Conservation (phyloP, 37 sponge, comb jelly and placozoan genomes). For the Aphrocallistes beatrix region DNA sequence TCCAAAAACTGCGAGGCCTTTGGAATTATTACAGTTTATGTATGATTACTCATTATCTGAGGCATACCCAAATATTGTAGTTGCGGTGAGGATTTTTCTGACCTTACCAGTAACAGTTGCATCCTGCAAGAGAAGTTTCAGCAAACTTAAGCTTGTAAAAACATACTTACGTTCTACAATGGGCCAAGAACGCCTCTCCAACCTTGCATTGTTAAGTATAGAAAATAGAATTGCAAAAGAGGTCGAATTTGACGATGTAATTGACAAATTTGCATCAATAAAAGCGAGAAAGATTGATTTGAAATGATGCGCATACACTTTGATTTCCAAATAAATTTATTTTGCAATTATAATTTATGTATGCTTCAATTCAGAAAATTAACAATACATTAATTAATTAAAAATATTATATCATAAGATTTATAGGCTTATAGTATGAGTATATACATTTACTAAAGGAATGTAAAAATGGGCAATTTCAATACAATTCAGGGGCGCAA, state of each 20-base stretch:
- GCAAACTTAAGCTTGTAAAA: background rate
- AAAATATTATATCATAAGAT: too few relatives aligned
- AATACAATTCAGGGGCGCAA: too few relatives aligned
- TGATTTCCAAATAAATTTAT: background rate
- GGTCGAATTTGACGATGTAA: background rate
- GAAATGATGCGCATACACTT: background rate
- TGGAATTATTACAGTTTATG: conserved; percentile 1
- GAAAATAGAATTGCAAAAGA: background rate
- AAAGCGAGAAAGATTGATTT: background rate
- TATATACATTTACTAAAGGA: too few relatives aligned
- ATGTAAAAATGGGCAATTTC: too few relatives aligned
- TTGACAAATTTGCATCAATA: too few relatives aligned
- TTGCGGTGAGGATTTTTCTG: background rate
- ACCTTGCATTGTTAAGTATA: background rate
- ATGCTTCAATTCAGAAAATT: too few relatives aligned
- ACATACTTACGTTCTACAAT: background rate
- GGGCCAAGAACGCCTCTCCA: background rate
- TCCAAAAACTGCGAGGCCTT: background rate
- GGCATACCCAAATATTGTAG: background rate
- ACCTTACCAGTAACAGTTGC: background rate
- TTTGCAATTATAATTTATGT: background rate
- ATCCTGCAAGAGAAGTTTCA: too few relatives aligned
- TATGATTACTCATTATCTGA: background rate
- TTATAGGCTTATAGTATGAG: too few relatives aligned
- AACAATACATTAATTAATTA: too few relatives aligned